Base-by-base conservation (phyloP, 2,888 invertebrate genomes). In the Leptura quadrifasciata region DNA sequence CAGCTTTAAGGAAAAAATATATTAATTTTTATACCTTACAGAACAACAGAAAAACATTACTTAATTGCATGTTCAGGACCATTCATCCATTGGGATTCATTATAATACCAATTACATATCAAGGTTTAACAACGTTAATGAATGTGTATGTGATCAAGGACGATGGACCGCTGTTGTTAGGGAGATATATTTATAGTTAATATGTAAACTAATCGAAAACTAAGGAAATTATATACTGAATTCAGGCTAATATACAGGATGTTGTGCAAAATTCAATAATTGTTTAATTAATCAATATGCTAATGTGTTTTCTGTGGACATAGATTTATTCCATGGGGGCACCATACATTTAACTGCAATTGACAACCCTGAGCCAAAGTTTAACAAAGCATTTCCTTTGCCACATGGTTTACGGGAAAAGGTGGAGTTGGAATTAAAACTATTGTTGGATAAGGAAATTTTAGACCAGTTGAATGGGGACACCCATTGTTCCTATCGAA, bases 121-220 rank as follows among this genome's bases (percentile, higher is more conserved):
- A 17, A 12, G 17, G 17, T 3, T 4, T n/a, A 17, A 52, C 52
- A 4, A 52, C 6, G 52, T 52, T 15, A 17, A 10, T 52, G 6
- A 12, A 60, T 15, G 60, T 60, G 93, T 92, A 91, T 20, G 21
- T 65, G 2, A 65, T 65, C 24, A 4, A 39, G 15, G 47, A 65
- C 6, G 67, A 47, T n/a, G 67, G 67, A 27, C 67, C 67, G 17
- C 67, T 47, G 1, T 9, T 65, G 9, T 21, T 65, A 39, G 67
- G 67, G 17, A 24, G 47, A 18, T 9, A 65, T 47, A 47, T 65
- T 65, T 61, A 61, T 18, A 8, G 6, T 9, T 54, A 54, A 54
- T 6, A 17, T 2, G 5, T n/a, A 8, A 17, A 6, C 1, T 17
- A 18, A 54, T 18, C 4, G 1, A 17, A 5, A 18, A 9, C 17